Evolutionary conservation across 2,888 invertebrate genomes (phyloP).

Genomic region (Zootermopsis nevadensis): DNA sequence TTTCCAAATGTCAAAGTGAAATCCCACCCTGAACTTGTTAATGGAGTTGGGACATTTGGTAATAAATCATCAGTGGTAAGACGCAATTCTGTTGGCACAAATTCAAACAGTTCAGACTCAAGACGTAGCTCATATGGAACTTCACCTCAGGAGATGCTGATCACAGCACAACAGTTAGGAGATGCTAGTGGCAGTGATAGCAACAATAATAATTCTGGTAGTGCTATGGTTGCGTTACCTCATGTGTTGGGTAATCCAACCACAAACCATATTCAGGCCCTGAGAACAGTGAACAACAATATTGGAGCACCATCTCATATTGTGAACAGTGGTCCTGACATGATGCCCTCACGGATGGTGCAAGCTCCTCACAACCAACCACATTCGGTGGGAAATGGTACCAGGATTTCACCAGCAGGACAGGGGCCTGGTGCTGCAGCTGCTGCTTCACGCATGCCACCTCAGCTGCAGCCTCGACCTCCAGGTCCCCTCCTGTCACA

Average conservation of each 20-base stretch:
- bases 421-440: constrained; percentile 41
- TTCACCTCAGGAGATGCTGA: constrained; percentile 10
- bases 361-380: neutral
- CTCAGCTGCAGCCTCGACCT: constrained; percentile 49
- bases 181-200: neutral
- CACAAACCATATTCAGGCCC: constrained; percentile 29
- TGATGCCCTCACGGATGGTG: neutral
- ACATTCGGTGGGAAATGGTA: neutral
- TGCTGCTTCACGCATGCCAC: constrained; percentile 32
- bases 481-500: constrained; percentile 34
- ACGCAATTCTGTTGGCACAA: constrained; percentile 21
- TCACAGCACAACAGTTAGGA: constrained; percentile 1
- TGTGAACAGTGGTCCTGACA: constrained; percentile 14
- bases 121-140: constrained; percentile 28
- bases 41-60: constrained; percentile 9
- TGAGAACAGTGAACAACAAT: constrained; percentile 27
- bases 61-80: neutral
- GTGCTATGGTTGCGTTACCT: constrained; percentile 27
- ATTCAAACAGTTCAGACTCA: constrained; percentile 24
- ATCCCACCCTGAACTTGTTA: constrained; percentile 27
- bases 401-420: constrained; percentile 42
- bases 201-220: constrained; percentile 24
- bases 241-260: constrained; percentile 19
- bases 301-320: constrained; percentile 31
- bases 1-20: constrained; percentile 17